These are phyloP conservation scores for Eupithecia dodoneata DNA, from an alignment of 2,888 invertebrate species.

Conservation along the genomic window DNA sequence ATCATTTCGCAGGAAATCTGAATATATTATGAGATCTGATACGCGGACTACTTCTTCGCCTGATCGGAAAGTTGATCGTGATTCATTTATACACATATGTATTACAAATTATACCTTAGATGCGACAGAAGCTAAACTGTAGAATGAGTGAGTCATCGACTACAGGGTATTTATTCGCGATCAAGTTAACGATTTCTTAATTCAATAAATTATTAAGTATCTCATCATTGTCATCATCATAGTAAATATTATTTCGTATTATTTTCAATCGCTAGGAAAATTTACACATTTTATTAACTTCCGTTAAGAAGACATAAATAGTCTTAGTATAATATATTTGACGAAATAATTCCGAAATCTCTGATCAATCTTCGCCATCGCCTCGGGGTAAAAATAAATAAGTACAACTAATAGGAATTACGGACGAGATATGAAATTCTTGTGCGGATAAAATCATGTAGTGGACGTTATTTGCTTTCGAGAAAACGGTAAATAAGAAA, in stretches of 20 bases:
- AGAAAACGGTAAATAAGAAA: slow-evolving; percentile 62
- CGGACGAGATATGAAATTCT: slow-evolving; percentile 36
- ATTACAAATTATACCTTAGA: not conserved
- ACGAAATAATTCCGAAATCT: slow-evolving; percentile 17
- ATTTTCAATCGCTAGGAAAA: not conserved
- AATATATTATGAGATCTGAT: slow-evolving; percentile 2
- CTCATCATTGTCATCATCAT: not conserved
- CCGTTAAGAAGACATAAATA: not conserved
- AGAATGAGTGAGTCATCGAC: not conserved
- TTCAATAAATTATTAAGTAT: not conserved
- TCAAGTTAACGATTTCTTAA: not conserved
- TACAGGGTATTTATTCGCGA: not conserved
- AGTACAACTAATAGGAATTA: slow-evolving; percentile 27
- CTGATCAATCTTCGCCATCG: slow-evolving; percentile 16
- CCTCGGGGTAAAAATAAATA: slow-evolving; percentile 23
- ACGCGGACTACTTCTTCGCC: not conserved
- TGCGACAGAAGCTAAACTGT: not conserved
- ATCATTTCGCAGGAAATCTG: slow-evolving; percentile 22
- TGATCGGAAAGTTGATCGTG: not conserved
- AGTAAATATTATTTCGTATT: not conserved
- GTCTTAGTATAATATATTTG: not conserved
- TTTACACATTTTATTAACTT: not conserved
- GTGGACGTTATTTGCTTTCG: slow-evolving; percentile 52
- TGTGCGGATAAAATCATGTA: slow-evolving; percentile 33
- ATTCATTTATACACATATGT: not conserved